Conservation (phyloP, 1,140 invertebrate genomes). For the Probaryconus sp. region DNA sequence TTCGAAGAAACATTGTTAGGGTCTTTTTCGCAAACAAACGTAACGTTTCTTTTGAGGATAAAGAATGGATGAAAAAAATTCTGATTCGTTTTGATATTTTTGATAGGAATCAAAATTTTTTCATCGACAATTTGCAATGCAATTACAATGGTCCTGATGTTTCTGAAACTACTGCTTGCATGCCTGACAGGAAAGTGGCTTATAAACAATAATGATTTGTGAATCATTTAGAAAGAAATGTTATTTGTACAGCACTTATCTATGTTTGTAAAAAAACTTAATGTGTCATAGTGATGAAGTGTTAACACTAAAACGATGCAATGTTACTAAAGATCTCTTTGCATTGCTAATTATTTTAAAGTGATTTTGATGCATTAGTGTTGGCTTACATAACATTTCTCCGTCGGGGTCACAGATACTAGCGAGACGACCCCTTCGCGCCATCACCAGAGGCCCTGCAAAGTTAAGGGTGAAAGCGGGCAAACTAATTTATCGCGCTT, state of each 20-base stretch:
- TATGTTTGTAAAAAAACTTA: too few species aligned
- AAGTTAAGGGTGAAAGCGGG: slow-evolving; percentile 62
- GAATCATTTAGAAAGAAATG: slow-evolving; percentile 1
- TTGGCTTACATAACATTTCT: slow-evolving; percentile 78
- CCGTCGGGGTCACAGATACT: slow-evolving; percentile 78
- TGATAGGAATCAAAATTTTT: too few species aligned
- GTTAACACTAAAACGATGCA: slow-evolving; percentile 25
- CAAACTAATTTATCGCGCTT: slow-evolving; percentile 46
- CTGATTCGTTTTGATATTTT: too few species aligned
- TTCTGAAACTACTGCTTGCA: slow-evolving; percentile 33
- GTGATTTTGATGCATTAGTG: slow-evolving; percentile 57
- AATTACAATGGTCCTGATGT: too few species aligned
- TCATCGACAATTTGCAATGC: too few species aligned
- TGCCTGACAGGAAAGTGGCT: slow-evolving; percentile 12
- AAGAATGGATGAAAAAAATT: too few species aligned
- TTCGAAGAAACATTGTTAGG: too few species aligned
- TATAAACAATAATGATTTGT: background rate
- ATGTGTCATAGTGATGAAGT: background rate
- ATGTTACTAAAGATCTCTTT: slow-evolving; percentile 42
- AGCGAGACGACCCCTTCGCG: slow-evolving; percentile 76
- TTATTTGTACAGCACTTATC: too few species aligned
- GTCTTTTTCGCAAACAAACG: too few species aligned
- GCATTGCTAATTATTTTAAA: slow-evolving; percentile 49
- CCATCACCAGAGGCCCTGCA: slow-evolving; percentile 77
- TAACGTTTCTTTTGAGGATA: too few species aligned